These are phyloP conservation scores for Macrotrachela quadricornifera DNA, from an alignment of 1,140 invertebrate genomes.

Conservation along the genomic window DNA sequence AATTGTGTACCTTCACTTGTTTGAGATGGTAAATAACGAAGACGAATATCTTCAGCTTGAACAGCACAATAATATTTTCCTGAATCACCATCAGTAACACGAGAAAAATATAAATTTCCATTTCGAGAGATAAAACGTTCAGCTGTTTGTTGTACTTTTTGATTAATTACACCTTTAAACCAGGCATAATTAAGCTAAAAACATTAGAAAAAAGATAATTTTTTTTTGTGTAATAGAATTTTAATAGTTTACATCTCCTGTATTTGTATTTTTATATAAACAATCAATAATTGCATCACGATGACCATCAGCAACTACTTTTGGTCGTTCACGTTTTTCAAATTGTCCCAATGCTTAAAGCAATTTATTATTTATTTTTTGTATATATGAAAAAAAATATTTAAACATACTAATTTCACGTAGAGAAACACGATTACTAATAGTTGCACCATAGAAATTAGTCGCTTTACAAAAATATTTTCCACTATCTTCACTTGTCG, in stretches of 20 bases:
- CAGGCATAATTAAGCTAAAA: constrained; percentile 21
- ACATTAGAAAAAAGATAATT: no score
- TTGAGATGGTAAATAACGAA: constrained; percentile 5
- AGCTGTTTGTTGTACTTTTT: constrained; percentile 32
- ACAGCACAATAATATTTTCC: constrained; percentile 81
- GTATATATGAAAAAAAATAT: no score
- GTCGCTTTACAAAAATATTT: constrained; percentile 70
- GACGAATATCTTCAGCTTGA: constrained; percentile 36
- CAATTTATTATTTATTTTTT: no score
- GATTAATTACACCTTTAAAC: constrained; percentile 70
- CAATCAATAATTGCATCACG: constrained; percentile 3
- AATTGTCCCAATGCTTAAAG: neutral
- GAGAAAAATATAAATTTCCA: constrained; percentile 77
- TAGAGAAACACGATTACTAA: constrained; percentile 61
- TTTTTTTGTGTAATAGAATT: no score
- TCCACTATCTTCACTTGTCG: constrained; percentile 42
- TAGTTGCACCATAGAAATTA: constrained; percentile 65
- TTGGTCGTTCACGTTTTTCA: constrained; percentile 3
- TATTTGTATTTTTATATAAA: constrained; percentile 10
- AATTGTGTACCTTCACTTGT: constrained; percentile 3
- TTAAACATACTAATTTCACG: constrained; percentile 25
- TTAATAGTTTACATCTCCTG: constrained; percentile 1
- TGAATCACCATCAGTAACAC: constrained; percentile 65
- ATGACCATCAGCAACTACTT: constrained; percentile 1
- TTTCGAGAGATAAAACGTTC: constrained; percentile 81